A percentile compares a stretch with the other conserved stretches of the same genome.
Conservation (phyloP, 2,113 vertebrate genomes). For the Guaruba guarouba region DNA sequence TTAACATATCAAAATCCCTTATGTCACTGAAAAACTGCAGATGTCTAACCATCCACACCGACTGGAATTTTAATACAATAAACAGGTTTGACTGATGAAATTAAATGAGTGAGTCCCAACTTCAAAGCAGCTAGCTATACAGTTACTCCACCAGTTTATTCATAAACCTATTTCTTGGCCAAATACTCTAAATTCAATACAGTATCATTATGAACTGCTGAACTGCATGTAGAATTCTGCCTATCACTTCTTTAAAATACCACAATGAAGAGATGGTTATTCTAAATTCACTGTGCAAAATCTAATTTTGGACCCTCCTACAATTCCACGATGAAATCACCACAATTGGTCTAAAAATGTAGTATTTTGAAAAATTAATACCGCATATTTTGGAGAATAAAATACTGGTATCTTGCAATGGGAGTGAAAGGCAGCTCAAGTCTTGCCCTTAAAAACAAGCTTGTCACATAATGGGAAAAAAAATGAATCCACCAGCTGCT, state of each 20-base stretch:
- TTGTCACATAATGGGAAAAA: not conserved
- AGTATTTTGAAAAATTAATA: not conserved
- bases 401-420: not conserved
- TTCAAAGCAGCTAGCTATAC: not conserved
- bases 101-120: constrained; percentile 1
- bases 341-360: not conserved
- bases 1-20: not conserved
- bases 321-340: not conserved
- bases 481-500: not conserved
- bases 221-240: not conserved
- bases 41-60: not conserved
- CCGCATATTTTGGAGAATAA: not conserved
- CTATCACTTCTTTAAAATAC: not conserved
- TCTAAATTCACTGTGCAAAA: not conserved
- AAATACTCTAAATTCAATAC: not conserved
- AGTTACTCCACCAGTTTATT: not conserved
- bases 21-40: not conserved
- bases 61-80: not conserved
- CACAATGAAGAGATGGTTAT: not conserved
- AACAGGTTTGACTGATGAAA: not conserved
- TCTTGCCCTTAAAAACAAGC: not conserved
- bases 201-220: not conserved
- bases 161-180: not conserved
- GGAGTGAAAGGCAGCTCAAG: not conserved
- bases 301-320: not conserved